phyloP scores from a whole-genome alignment of 2,797 vertebrate genomes.

The Xerus rutilus region DNA sequence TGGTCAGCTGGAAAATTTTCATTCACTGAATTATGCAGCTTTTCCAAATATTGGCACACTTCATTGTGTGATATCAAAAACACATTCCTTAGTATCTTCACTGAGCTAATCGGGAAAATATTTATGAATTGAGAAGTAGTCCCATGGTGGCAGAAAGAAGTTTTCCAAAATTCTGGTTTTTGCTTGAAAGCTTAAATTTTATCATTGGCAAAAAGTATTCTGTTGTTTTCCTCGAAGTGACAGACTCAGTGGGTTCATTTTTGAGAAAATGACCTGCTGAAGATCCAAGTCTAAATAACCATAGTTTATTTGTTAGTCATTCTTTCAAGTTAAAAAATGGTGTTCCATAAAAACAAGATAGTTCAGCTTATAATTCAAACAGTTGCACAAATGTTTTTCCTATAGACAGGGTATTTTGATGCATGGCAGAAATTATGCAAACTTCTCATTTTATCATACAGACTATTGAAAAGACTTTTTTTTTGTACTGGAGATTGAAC shows the following conservation, averaged over 20 bases:
- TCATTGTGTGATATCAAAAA: not conserved
- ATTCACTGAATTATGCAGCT: not conserved
- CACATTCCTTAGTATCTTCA: not conserved
- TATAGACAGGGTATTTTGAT: conserved; percentile 42
- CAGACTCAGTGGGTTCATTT: conserved; percentile 18
- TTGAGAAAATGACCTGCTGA: conserved; percentile 21
- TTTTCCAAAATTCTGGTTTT: conserved; percentile 55
- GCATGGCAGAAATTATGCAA: conserved; percentile 1
- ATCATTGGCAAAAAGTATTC: not conserved
- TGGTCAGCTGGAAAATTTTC: not conserved
- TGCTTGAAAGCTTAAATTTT: conserved; percentile 33
- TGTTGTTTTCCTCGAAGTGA: conserved; percentile 22
- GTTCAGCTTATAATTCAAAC: not conserved
- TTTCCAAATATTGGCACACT: not conserved
- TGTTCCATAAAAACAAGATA: conserved; percentile 33
- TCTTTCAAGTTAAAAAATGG: conserved; percentile 39
- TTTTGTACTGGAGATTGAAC: no score
- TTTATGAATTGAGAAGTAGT: conserved; percentile 8
- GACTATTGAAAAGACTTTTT: conserved; percentile 39
- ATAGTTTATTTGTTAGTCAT: conserved; percentile 7
- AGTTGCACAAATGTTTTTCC: not conserved
- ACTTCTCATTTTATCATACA: not conserved
- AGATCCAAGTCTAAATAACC: conserved; percentile 21
- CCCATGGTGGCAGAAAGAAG: not conserved
- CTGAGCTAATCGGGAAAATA: conserved; percentile 17